Evolutionary conservation across 1,140 invertebrate species (phyloP), one percentile per base, ranked within the genome.

Genomic region (Pachypsylla venusta): DNA sequence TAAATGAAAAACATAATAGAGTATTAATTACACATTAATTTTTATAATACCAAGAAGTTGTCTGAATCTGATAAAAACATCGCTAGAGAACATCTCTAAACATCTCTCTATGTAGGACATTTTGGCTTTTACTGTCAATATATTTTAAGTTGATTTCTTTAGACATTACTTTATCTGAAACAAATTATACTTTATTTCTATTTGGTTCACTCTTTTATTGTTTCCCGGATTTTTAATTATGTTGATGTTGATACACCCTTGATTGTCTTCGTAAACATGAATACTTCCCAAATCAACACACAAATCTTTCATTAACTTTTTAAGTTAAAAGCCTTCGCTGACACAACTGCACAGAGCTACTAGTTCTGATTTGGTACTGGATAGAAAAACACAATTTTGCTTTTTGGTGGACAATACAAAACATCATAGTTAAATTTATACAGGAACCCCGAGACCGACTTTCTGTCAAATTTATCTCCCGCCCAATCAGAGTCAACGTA

Each of bases 41-140:
- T n/a, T n/a, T n/a, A n/a, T n/a, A n/a, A n/a, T n/a, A n/a, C n/a
- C n/a, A n/a, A n/a, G n/a, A n/a, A n/a, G n/a, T n/a, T n/a, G n/a
- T n/a, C n/a, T n/a, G n/a, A n/a, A n/a, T n/a, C n/a, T n/a, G n/a
- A n/a, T n/a, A n/a, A n/a, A n/a, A n/a, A n/a, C n/a, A n/a, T n/a
- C n/a, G n/a, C n/a, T n/a, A n/a, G n/a, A n/a, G n/a, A n/a, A n/a
- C n/a, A n/a, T n/a, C n/a, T n/a, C n/a, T n/a, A n/a, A n/a, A n/a
- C n/a, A n/a, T n/a, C n/a, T n/a, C n/a, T n/a, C n/a, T n/a, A n/a
- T n/a, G n/a, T n/a, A n/a, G n/a, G n/a, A n/a, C 30, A 35, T 12
- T 35, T 35, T 35, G 30, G 30, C 30, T 12, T 35, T 35, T 63
- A 68, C 67, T n/a, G 67, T 69, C 5, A 68, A 35, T 35, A 35